Conservation (phyloP, 2,888 invertebrate species). For the Gordius sp. region DNA sequence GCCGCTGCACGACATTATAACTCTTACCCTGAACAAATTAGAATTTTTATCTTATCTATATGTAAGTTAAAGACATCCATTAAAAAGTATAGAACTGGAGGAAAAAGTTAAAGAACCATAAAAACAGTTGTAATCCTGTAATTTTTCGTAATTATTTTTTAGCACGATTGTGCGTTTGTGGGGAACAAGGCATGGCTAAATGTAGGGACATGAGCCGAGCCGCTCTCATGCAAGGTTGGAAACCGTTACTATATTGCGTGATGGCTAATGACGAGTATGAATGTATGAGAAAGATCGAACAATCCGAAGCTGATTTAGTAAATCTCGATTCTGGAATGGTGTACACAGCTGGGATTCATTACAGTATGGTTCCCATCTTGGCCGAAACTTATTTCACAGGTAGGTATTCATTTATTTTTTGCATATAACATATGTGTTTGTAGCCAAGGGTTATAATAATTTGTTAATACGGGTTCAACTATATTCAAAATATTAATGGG, state of each 20-base stretch:
- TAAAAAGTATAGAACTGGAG: too few relatives aligned
- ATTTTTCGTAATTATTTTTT: too few relatives aligned
- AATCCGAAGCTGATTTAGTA: not conserved
- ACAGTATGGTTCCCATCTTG: constrained; percentile 13
- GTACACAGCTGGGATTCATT: constrained; percentile 4
- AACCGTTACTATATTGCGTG: not conserved
- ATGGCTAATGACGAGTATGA: not conserved
- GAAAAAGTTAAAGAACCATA: too few relatives aligned
- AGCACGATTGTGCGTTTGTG: not conserved
- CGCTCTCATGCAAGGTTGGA: not conserved
- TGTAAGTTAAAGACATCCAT: too few relatives aligned
- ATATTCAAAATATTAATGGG: too few relatives aligned
- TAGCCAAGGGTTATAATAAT: too few relatives aligned
- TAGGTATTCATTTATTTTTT: not conserved
- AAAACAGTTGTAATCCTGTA: too few relatives aligned
- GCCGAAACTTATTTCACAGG: constrained; percentile 8
- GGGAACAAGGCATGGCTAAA: not conserved
- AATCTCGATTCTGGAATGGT: not conserved
- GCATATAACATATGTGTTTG: not conserved
- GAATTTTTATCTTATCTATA: too few relatives aligned
- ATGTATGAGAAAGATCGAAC: not conserved
- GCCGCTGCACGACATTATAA: too few relatives aligned
- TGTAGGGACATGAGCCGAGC: not conserved
- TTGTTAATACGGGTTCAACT: not conserved
- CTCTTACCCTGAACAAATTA: too few relatives aligned